Evolutionary conservation across 2,797 vertebrate genomes (phyloP).

Genomic region (Antrozous pallidus): DNA sequence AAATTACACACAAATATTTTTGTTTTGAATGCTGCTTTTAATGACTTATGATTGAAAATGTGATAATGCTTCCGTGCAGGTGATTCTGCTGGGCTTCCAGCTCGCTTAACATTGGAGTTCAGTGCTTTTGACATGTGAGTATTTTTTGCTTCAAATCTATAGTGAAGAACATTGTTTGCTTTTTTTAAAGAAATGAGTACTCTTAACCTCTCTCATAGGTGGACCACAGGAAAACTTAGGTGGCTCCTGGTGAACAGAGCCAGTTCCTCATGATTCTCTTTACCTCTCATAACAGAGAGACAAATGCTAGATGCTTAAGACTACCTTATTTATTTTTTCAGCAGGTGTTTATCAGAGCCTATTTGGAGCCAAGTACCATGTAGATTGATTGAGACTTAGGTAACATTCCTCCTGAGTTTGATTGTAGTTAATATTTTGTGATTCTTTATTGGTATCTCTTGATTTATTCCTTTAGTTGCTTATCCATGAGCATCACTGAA

Average conservation of each 20-base stretch:
- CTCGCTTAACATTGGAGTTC: slow-evolving; percentile 95
- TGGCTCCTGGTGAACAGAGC: background rate
- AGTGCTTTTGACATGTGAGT: slow-evolving; percentile 98
- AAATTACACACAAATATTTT: background rate
- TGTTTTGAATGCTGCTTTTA: slow-evolving; percentile 6
- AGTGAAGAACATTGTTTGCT: background rate
- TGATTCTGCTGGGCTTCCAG: slow-evolving; percentile 93
- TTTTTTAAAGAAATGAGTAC: background rate
- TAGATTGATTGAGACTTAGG: background rate
- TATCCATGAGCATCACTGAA: background rate
- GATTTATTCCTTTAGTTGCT: background rate
- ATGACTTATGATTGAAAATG: slow-evolving; percentile 12
- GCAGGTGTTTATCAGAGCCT: background rate
- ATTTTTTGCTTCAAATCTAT: slow-evolving; percentile 51
- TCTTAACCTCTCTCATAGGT: background rate
- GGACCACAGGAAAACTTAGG: background rate
- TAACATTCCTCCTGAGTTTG: background rate
- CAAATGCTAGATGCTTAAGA: background rate
- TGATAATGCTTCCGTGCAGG: slow-evolving; percentile 82
- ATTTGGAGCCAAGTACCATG: background rate
- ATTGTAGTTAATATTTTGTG: slow-evolving; percentile 18
- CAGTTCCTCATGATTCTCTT: background rate
- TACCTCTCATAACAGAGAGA: background rate
- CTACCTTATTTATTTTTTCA: background rate
- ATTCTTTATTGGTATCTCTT: background rate